Base-by-base conservation (phyloP, 2,797 vertebrate genomes). In the Chelmon rostratus region DNA sequence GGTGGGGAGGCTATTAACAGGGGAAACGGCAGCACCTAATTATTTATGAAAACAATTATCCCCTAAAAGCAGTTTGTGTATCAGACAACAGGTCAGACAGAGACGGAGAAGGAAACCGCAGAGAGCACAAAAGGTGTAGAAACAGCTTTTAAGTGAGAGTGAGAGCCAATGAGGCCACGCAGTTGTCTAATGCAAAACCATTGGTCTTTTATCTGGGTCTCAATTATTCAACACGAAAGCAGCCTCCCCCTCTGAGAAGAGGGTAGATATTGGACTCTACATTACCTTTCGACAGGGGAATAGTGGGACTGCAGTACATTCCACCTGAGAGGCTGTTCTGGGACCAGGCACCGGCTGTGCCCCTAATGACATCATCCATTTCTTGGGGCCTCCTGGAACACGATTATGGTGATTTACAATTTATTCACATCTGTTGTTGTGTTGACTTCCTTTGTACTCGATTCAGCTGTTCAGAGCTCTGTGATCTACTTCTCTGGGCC, bases 321-420 rank as follows among this genome's bases (percentile, higher is more conserved):
- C 88, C 91, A 92, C 93, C 92, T 93, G 91, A 93, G 92, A 92
- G 90, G 85, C 91, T 89, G 91, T 88, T 91, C 85, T 92, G 89
- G 92, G 90, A 90, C 91, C 89, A 81, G 84, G 92, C 84, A 70
- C 87, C 86, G 90, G 89, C 92, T 93, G 91, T 74, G 92, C 86
- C 87, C 90, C 90, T 94, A 94, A 95, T 93, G 94, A 94, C 91
- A 94, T 93, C 92, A 94, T 95, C 94, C 83, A 94, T 95, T 94
- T 93, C 90, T 86, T 73, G 58, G 81, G 90, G 91, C 90, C 90
- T 87, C 91, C 88, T 93, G 92, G 82, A 94, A 94, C 91, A 91
- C 81, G 82, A 94, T 93, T 93, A 93, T 91, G 88, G 92, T 92
- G 89, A 93, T 94, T 94, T 92, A 92, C 93, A 91, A 92, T 93